Conservation (phyloP, 1,140 invertebrate genomes). For the Drosophila ironensis region DNA sequence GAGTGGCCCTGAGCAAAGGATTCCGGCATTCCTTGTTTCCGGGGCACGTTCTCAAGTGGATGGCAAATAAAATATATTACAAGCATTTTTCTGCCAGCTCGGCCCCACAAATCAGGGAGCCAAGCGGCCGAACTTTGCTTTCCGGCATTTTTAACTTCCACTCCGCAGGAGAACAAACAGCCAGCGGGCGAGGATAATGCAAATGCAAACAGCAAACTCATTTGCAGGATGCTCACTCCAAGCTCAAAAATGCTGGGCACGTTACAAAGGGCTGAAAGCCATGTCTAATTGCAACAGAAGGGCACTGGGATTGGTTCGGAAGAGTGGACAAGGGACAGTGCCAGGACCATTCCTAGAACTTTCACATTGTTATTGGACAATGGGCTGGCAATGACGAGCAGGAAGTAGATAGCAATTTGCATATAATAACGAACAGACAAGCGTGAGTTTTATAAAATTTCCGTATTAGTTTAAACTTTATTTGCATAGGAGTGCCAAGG, state of each 20-base stretch:
- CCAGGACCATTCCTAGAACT: not conserved
- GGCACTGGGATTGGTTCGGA: not conserved
- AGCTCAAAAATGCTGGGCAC: not conserved
- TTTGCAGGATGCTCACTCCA: not conserved
- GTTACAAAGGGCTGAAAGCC: not conserved
- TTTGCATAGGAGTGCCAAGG: no score
- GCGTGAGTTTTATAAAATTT: no score
- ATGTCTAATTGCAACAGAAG: constrained; percentile 13
- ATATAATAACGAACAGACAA: no score
- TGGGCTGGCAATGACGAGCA: not conserved
- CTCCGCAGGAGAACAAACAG: not conserved
- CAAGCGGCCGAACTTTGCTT: not conserved
- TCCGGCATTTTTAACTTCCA: not conserved
- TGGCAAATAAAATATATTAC: constrained; percentile 27
- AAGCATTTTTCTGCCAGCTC: constrained; percentile 2
- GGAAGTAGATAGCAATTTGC: not conserved
- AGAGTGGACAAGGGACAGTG: not conserved
- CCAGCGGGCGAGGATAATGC: constrained; percentile 10
- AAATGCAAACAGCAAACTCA: constrained; percentile 21
- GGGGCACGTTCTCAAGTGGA: constrained; percentile 6
- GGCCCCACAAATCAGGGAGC: not conserved
- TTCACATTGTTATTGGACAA: not conserved
- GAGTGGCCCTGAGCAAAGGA: not conserved
- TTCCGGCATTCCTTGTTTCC: not conserved
- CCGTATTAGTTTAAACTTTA: no score